phyloP scores from a whole-genome alignment of 1,140 invertebrate species.

The Holotrichia oblita region DNA sequence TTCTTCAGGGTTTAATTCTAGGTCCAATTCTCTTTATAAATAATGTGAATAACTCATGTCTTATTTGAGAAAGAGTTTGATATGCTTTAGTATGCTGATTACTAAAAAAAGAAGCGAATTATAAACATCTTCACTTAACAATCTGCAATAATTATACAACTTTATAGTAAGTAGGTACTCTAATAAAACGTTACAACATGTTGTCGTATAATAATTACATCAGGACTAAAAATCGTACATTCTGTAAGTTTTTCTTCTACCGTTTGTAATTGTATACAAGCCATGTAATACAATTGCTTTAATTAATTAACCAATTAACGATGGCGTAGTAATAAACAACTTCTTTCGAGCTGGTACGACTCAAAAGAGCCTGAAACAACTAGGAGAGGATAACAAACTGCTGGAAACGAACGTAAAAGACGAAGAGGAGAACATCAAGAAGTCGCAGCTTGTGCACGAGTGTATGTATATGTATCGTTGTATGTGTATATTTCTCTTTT shows the following conservation, averaged over 20 bases:
- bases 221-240: conserved; percentile 6
- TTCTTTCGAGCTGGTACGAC: conserved; percentile 8
- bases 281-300: conserved; percentile 27
- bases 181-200: not conserved
- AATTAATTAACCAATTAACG: conserved; percentile 37
- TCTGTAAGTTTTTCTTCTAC: conserved; percentile 19
- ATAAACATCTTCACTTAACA: not conserved
- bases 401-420: not conserved
- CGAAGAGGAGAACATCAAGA: conserved; percentile 2
- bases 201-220: conserved; percentile 2
- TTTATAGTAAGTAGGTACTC: not conserved
- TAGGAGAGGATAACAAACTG: not conserved
- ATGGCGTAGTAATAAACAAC: conserved; percentile 23
- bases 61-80: no score
- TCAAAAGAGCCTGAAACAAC: not conserved
- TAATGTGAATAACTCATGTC: no score
- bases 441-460: not conserved
- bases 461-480: not conserved
- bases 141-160: not conserved
- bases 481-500: not conserved
- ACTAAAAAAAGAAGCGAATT: not conserved
- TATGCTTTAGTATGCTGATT: no score
- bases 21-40: no score
- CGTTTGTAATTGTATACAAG: conserved; percentile 29
- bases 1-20: no score